A percentile compares a stretch with the other conserved stretches of the same genome.
These are phyloP conservation scores for Rhyacophila evoluta DNA, from an alignment of 2,888 invertebrate genomes.

Conservation along the genomic window DNA sequence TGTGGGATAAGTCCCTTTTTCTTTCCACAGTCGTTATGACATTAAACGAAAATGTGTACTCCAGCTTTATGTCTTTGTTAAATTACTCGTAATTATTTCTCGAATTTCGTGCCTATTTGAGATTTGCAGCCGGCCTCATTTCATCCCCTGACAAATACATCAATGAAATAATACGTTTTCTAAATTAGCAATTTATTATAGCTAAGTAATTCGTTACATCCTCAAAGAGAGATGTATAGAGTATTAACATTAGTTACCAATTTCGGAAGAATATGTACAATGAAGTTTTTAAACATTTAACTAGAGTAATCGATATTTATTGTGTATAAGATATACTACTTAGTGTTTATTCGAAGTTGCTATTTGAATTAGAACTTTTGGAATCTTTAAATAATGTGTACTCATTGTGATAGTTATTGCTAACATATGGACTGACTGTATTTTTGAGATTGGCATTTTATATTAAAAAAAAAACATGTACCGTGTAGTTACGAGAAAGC, in stretches of 20 bases:
- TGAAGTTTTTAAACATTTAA: conserved; percentile 25
- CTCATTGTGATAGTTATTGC: conserved; percentile 45
- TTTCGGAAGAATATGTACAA: conserved; percentile 35
- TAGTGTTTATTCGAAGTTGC: conserved; percentile 38
- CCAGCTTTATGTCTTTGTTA: too few relatives aligned
- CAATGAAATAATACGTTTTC: neutral
- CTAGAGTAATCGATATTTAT: conserved; percentile 38
- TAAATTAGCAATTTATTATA: conserved; percentile 35
- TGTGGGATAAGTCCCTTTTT: too few relatives aligned
- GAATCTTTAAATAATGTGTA: conserved; percentile 38
- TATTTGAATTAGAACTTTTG: conserved; percentile 43
- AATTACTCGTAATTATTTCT: too few relatives aligned
- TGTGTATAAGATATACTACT: conserved; percentile 29
- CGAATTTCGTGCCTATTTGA: too few relatives aligned
- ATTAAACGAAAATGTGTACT: too few relatives aligned
- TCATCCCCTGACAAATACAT: neutral
- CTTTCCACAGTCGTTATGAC: too few relatives aligned
- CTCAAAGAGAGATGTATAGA: conserved; percentile 31
- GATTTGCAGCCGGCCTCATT: neutral
- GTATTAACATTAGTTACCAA: conserved; percentile 29
- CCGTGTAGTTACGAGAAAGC: conserved; percentile 23
- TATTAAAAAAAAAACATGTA: conserved; percentile 23
- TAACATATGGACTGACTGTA: conserved; percentile 51
- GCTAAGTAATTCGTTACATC: conserved; percentile 39
- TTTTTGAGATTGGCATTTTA: conserved; percentile 52